Conservation (phyloP, 1,140 invertebrate species). For the Wiebesia pumilae region DNA sequence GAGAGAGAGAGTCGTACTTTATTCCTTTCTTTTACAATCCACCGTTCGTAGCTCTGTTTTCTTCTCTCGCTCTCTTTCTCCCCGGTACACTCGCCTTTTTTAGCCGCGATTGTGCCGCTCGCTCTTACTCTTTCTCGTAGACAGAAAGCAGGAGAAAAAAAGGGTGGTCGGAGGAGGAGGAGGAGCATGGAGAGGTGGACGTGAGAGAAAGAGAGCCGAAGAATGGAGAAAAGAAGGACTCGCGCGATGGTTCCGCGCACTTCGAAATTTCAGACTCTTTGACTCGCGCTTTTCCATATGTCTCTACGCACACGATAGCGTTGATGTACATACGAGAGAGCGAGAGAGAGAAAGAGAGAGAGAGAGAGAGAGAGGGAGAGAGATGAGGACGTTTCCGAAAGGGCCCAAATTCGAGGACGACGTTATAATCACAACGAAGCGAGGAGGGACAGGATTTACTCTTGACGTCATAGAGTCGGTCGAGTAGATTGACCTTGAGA, state of each 20-base stretch:
- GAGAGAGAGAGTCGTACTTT: constrained; percentile 45
- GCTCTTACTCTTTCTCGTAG: neutral
- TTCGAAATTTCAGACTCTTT: neutral
- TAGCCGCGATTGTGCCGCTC: constrained; percentile 38
- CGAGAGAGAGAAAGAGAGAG: neutral
- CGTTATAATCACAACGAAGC: neutral
- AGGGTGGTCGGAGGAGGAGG: neutral
- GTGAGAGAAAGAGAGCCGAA: constrained; percentile 9
- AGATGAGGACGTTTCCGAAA: neutral
- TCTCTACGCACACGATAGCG: neutral
- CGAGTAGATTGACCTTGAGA: constrained; percentile 39
- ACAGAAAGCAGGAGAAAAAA: constrained; percentile 18
- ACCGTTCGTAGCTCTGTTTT: constrained; percentile 58
- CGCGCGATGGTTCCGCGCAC: constrained; percentile 7
- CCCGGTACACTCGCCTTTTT: constrained; percentile 56
- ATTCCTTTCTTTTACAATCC: constrained; percentile 68
- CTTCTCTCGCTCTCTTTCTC: neutral
- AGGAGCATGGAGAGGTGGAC: neutral
- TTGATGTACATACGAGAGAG: neutral
- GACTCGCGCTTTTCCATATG: neutral
- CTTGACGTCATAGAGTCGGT: constrained; percentile 34
- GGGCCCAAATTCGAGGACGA: neutral
- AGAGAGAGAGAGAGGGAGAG: neutral
- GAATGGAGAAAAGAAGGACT: constrained; percentile 24
- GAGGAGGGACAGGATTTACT: neutral